Evolutionary conservation across 2,797 vertebrate species (phyloP).

Genomic region (Hydrocynus forskahlii): DNA sequence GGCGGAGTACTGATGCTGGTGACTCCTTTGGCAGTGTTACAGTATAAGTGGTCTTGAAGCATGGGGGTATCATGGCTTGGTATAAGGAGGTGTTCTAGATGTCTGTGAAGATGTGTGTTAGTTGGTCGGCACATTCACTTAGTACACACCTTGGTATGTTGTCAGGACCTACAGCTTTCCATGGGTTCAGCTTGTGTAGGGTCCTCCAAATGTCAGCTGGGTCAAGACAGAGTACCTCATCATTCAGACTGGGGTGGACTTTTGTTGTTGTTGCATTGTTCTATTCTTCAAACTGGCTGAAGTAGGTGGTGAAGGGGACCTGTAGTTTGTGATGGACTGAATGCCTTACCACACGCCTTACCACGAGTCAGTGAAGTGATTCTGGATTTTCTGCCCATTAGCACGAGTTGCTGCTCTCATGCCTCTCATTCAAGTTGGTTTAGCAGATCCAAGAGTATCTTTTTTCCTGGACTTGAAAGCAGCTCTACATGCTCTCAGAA

Average conservation of each 20-base stretch:
- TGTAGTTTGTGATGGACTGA: too few species aligned
- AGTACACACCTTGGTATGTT: not conserved
- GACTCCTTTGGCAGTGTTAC: too few species aligned
- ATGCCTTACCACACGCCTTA: too few species aligned
- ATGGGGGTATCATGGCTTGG: too few species aligned
- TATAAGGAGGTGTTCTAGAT: not conserved
- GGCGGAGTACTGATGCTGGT: not conserved
- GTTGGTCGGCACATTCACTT: not conserved
- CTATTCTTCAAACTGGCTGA: too few species aligned
- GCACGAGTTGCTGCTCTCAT: slow-evolving; percentile 14
- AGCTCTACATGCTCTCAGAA: not conserved
- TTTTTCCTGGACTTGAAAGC: slow-evolving; percentile 1
- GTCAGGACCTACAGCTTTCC: not conserved
- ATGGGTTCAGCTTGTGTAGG: not conserved
- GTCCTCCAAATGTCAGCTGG: not conserved
- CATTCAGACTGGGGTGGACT: too few species aligned
- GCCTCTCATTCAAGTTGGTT: not conserved
- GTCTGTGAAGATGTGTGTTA: not conserved
- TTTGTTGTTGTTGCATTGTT: too few species aligned
- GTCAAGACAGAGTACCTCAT: not conserved
- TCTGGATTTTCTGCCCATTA: not conserved
- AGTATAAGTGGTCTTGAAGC: too few species aligned
- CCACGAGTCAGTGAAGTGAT: too few species aligned
- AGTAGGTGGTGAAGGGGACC: too few species aligned
- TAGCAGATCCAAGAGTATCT: not conserved